Base-by-base conservation (phyloP, 2,888 invertebrate species). In the Pachydiplax longipennis region DNA sequence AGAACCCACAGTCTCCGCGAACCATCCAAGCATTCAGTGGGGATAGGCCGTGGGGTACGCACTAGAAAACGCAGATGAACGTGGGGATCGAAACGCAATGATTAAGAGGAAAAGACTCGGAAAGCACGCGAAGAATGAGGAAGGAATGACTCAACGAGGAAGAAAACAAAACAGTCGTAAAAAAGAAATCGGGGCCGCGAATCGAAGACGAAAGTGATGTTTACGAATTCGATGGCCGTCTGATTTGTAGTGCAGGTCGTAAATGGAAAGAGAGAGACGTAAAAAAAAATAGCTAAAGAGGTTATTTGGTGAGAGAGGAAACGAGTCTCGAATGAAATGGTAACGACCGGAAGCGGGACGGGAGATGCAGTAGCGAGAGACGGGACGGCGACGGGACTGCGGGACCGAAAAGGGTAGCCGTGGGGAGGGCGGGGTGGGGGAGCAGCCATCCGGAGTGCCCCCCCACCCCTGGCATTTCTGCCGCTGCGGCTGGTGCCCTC, bases 401-500 rank as follows among this genome's bases (percentile, higher is more conserved):
- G 15, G 44, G n/a, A 35, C 18, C 25, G 53, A 53, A 53, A 53
- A 53, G 53, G 53, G 53, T 53, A 18, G 18, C 31, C 53, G 83
- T 58, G 31, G 83, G 53, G 53, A 83, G 18, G 31, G 58, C 3
- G 18, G 53, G 15, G 15, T 31, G 53, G 25, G 31, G 18, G 13
- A 15, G 53, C 83, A 12, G 13, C 83, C 31, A 83, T 44, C 53
- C 83, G 58, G 53, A 25, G 58, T 53, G 83, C 53, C n/a, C 22
- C 40, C 37, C 58, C 6, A 10, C 61, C 87, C 61, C 58, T 58
- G 31, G 22, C 82, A 83, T 83, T 83, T 65, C 87, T n/a, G 87
- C 83, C 58, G 48, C 83, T 58, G 58, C 58, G 87, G 37, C 87
- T 83, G 58, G 58, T 87, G 87, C 61, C 87, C 61, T 48, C 12